These are phyloP conservation scores for Thalassaphorura encarpata DNA, from an alignment of 1,140 invertebrate genomes.

Conservation along the genomic window DNA sequence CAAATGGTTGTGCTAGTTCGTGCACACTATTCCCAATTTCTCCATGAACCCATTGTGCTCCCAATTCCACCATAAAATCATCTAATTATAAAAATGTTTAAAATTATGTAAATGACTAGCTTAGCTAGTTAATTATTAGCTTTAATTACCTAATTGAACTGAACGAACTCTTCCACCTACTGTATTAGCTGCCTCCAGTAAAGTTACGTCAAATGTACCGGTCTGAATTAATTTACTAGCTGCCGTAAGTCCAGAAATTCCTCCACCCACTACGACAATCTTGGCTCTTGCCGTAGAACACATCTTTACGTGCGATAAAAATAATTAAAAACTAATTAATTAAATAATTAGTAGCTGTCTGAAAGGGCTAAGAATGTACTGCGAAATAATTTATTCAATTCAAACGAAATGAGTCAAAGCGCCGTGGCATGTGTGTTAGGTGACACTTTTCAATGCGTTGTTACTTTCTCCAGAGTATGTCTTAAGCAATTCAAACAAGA, in stretches of 20 bases:
- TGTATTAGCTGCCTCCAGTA: constrained; percentile 34
- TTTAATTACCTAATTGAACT: constrained; percentile 25
- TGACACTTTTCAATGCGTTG: too few relatives aligned
- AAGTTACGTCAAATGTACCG: constrained; percentile 18
- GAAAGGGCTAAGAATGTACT: too few relatives aligned
- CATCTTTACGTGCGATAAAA: too few relatives aligned
- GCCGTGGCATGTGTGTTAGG: too few relatives aligned
- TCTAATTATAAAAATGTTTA: constrained; percentile 15
- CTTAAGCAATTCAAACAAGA: too few relatives aligned
- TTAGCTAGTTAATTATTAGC: background rate
- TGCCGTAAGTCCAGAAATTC: constrained; percentile 34
- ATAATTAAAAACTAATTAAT: too few relatives aligned
- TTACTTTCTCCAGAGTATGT: too few relatives aligned
- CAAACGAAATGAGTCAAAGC: too few relatives aligned
- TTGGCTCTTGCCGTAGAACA: too few relatives aligned
- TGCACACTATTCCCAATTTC: constrained; percentile 34
- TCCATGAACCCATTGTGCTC: constrained; percentile 44
- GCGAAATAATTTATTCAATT: too few relatives aligned
- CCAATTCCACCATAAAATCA: constrained; percentile 37
- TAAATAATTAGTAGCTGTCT: too few relatives aligned
- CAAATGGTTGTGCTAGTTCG: constrained; percentile 27
- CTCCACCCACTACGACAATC: constrained; percentile 35
- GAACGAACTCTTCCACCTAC: constrained; percentile 34
- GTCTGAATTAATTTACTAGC: constrained; percentile 25
- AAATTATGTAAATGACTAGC: background rate